These are phyloP conservation scores for Euborellia annulipes DNA, from an alignment of 1,140 invertebrate genomes.

Conservation along the genomic window DNA sequence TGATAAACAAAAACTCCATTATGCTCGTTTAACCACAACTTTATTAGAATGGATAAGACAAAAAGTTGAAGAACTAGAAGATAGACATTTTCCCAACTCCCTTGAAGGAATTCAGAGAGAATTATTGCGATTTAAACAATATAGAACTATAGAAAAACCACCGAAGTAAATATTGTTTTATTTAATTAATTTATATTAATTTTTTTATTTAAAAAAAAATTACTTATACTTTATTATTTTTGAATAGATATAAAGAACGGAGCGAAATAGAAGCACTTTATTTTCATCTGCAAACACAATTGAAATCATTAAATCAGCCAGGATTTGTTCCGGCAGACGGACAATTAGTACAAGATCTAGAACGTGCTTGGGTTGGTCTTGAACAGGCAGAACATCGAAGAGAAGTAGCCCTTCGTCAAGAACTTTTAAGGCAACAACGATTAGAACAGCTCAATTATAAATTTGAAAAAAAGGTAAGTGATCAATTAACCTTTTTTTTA, in stretches of 20 bases:
- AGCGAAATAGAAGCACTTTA: slow-evolving; percentile 94
- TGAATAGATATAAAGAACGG: slow-evolving; percentile 78
- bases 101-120: slow-evolving; percentile 89
- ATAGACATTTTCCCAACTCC: slow-evolving; percentile 85
- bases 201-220: neutral
- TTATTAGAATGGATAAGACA: slow-evolving; percentile 86
- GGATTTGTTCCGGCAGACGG: slow-evolving; percentile 82
- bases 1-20: slow-evolving; percentile 78
- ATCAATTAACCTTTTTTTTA: neutral
- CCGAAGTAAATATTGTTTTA: slow-evolving; percentile 54
- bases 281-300: slow-evolving; percentile 91
- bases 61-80: slow-evolving; percentile 73
- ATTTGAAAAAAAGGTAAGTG: slow-evolving; percentile 75
- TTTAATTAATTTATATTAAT: neutral
- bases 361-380: slow-evolving; percentile 79
- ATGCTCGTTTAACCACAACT: slow-evolving; percentile 66
- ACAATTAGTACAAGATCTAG: slow-evolving; percentile 79
- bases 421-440: slow-evolving; percentile 81
- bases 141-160: slow-evolving; percentile 92
- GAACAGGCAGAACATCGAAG: slow-evolving; percentile 89
- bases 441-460: slow-evolving; percentile 91
- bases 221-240: slow-evolving; percentile 2
- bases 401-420: slow-evolving; percentile 81
- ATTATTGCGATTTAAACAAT: slow-evolving; percentile 81
- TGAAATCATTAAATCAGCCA: slow-evolving; percentile 85